Evolutionary conservation across 2,113 vertebrate species (phyloP).

Genomic region (Ciconia stormi): DNA sequence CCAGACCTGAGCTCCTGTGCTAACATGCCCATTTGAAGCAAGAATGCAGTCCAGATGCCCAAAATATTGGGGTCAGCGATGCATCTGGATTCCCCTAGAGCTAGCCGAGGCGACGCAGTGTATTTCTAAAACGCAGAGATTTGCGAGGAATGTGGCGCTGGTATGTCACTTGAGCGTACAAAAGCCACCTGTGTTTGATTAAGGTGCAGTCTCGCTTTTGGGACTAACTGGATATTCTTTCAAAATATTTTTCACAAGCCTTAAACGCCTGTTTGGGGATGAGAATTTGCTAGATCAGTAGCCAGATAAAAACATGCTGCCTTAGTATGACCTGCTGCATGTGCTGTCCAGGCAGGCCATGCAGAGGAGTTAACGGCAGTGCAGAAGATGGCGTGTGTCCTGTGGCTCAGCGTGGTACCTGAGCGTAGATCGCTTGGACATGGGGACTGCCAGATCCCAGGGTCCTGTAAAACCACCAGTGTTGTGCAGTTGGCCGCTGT

Average conservation of each 20-base stretch:
- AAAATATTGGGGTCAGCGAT: background rate
- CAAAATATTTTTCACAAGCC: background rate
- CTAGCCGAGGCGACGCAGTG: background rate
- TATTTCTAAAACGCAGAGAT: background rate
- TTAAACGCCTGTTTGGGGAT: background rate
- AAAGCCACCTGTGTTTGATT: conserved; percentile 60
- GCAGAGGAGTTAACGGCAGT: background rate
- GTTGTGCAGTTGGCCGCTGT: background rate
- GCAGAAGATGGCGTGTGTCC: background rate
- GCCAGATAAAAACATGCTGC: background rate
- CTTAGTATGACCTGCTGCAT: rapidly evolving
- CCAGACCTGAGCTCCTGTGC: background rate
- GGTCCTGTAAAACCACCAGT: background rate
- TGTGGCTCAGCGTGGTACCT: background rate
- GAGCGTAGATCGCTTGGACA: background rate
- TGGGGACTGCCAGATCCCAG: background rate
- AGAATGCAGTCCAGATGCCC: conserved; percentile 32
- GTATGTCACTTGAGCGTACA: background rate
- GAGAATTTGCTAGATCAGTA: background rate
- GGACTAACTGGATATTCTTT: background rate
- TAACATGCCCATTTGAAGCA: conserved; percentile 17
- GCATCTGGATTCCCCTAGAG: conserved; percentile 36
- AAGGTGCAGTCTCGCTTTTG: background rate
- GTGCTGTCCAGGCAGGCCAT: background rate
- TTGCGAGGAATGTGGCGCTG: conserved; percentile 28